These are phyloP conservation scores for Helicoverpa zea DNA, from an alignment of 1,140 invertebrate species.

Conservation along the genomic window DNA sequence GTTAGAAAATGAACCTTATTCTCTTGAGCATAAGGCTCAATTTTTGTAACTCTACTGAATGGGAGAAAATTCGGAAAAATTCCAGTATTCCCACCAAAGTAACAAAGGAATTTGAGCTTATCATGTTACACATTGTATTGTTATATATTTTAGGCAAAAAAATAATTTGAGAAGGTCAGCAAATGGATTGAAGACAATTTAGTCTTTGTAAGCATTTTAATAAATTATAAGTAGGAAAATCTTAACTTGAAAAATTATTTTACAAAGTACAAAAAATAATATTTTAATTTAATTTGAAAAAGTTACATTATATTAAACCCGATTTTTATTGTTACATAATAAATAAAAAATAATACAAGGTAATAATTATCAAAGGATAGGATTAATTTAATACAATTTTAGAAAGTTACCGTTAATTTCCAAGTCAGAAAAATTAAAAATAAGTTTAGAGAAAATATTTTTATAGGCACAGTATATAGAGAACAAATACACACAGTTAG, in stretches of 20 bases:
- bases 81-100: neutral
- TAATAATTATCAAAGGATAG: neutral
- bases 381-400: neutral
- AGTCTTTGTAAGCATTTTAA: neutral
- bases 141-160: constrained; percentile 4
- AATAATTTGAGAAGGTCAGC: neutral
- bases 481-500: neutral
- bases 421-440: neutral
- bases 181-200: constrained; percentile 6
- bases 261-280: neutral
- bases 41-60: neutral
- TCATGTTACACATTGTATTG: neutral
- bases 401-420: neutral
- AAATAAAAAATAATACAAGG: neutral
- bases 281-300: neutral
- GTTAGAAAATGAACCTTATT: neutral
- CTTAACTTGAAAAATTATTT: neutral
- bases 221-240: neutral
- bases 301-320: neutral
- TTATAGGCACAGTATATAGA: neutral
- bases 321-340: neutral
- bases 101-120: neutral
- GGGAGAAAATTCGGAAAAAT: neutral
- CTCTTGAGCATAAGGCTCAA: neutral
- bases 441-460: neutral